Percentiles rank a stretch among this genome's conserved stretches.
Evolutionary conservation across 1,140 invertebrate species (phyloP).

Genomic region (Papilio glaucus): DNA sequence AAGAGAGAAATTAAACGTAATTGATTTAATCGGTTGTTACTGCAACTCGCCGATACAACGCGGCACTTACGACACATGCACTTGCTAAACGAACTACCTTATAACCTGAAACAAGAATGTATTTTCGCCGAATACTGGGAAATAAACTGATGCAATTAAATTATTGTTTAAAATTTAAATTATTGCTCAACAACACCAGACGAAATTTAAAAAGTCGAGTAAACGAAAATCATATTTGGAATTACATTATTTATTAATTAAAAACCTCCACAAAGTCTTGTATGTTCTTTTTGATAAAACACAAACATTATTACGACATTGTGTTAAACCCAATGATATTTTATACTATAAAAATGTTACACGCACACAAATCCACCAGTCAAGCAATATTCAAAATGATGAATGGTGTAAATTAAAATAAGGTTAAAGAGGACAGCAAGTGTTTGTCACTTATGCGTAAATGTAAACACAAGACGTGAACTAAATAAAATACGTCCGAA

Average conservation of each 20-base stretch:
- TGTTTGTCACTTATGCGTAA: too few relatives aligned
- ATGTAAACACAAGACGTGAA: too few relatives aligned
- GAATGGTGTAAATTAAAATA: too few relatives aligned
- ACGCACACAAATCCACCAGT: too few relatives aligned
- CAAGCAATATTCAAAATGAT: too few relatives aligned
- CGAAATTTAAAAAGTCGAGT: not conserved
- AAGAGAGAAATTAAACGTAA: constrained; percentile 37
- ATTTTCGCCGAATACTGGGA: constrained; percentile 3
- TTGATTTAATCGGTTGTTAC: constrained; percentile 37
- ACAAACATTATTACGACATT: too few relatives aligned
- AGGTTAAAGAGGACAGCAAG: too few relatives aligned
- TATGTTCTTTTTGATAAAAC: too few relatives aligned
- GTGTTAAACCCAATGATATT: too few relatives aligned
- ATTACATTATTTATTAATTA: constrained; percentile 2
- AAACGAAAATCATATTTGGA: not conserved
- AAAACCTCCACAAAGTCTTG: not conserved
- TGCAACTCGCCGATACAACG: not conserved
- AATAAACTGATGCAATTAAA: constrained; percentile 12
- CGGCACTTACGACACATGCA: constrained; percentile 32
- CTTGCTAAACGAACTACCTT: constrained; percentile 10
- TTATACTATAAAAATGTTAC: too few relatives aligned
- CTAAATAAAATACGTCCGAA: too few relatives aligned
- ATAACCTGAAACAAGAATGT: constrained; percentile 20
- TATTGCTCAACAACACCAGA: constrained; percentile 31
- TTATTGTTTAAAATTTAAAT: not conserved